Conservation (phyloP, 2,113 vertebrate genomes). For the Parus major region DNA sequence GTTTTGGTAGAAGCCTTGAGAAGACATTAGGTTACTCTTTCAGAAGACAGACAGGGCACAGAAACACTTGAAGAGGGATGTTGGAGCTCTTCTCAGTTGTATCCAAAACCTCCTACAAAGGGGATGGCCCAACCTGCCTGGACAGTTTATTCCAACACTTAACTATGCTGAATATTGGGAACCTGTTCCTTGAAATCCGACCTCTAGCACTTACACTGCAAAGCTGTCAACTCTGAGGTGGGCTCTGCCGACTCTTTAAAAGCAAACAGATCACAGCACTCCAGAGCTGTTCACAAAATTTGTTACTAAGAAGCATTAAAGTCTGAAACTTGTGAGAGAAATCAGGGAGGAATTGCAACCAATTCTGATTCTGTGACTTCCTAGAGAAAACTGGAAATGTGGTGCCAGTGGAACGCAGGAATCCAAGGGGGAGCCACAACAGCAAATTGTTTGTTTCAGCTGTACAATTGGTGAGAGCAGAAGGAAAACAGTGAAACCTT, state of each 20-base stretch:
- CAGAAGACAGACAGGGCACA: not conserved
- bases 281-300: not conserved
- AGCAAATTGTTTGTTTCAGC: not conserved
- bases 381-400: not conserved
- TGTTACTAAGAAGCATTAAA: not conserved
- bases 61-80: not conserved
- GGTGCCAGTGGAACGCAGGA: not conserved
- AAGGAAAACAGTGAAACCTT: not conserved
- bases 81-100: not conserved
- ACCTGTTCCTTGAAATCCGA: not conserved
- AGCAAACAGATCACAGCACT: not conserved
- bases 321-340: not conserved
- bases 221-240: not conserved
- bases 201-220: not conserved
- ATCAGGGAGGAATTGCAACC: not conserved
- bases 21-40: not conserved
- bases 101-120: not conserved
- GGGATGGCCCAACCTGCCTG: not conserved
- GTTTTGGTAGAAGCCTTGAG: not conserved
- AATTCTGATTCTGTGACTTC: not conserved
- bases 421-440: not conserved
- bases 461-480: not conserved
- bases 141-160: not conserved
- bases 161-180: not conserved
- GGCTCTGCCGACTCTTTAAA: not conserved